Conservation (phyloP, 2,797 vertebrate genomes). For the Syngnathus acus region DNA sequence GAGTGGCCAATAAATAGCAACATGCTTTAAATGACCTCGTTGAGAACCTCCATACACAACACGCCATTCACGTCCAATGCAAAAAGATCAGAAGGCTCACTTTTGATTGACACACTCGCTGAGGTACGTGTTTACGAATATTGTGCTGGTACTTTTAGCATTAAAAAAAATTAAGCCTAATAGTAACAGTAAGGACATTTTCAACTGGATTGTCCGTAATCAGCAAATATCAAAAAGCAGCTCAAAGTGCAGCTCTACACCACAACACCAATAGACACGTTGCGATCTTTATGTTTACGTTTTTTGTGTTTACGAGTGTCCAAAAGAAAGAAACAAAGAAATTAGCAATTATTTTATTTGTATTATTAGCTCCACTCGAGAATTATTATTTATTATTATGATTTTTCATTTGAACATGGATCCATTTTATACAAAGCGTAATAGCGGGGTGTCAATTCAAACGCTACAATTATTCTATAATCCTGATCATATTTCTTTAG, state of each 20-base stretch:
- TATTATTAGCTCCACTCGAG: background rate
- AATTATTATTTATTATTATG: too few relatives aligned
- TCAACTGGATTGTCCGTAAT: background rate
- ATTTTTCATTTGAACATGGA: background rate
- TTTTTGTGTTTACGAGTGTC: background rate
- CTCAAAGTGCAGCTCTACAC: too few relatives aligned
- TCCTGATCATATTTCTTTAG: background rate
- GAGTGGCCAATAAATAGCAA: slow-evolving; percentile 53
- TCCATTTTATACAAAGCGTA: background rate
- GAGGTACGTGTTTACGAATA: background rate
- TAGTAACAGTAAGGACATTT: background rate
- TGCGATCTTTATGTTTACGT: background rate
- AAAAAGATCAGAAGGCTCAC: background rate
- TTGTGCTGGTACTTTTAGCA: background rate
- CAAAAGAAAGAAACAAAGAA: background rate
- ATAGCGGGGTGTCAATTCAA: background rate
- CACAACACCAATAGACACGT: background rate
- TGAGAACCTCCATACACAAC: background rate
- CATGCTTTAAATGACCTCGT: slow-evolving; percentile 49
- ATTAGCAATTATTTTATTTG: background rate
- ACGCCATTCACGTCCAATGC: background rate
- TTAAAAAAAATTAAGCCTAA: background rate
- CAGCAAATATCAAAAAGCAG: background rate
- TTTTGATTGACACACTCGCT: background rate
- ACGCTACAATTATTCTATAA: background rate